Evolutionary conservation across 2,797 vertebrate genomes (phyloP), one percentile per base, ranked within the genome.

Genomic region (Myripristis jacobus): DNA sequence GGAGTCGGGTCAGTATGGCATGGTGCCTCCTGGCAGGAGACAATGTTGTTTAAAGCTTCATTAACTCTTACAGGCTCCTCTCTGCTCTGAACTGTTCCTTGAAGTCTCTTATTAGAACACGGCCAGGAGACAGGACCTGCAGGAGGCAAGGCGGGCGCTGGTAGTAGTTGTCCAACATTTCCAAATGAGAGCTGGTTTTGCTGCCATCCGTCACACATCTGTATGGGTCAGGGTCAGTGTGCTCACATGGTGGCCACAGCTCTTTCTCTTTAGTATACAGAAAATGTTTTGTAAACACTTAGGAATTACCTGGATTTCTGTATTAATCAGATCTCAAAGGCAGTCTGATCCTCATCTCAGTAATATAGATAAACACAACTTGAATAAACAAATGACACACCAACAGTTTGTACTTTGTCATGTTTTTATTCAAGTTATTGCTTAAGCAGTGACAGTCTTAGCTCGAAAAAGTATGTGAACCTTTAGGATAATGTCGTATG

Each of bases 1-100:
- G 79, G 75, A 66, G 65, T 78, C 12, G 5, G 77, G 82, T 83
- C 74, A 78, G 71, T 60, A 43, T 75, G 65, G 62, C 80, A 60
- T 16, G 24, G 77, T 59, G 80, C 70, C 86, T 87, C 77, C 70
- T 79, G 80, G 81, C 75, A 72, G 78, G 82, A 89, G 84, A 84
- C 61, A 38, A 55, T 70, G 78, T 84, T 84, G 75, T 92, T 91
- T 89, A 56, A 87, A 78, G 90, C 86, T 62, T 89, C 77, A 89
- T 92, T 91, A 88, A 88, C 86, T 79, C 59, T 86, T 88, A 82
- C 54, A 44, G 74, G 57, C 13, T 72, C 56, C 66, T 87, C 67
- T 79, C 3, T 3, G 70, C 77, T 86, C 86, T 80, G 61, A 71
- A 77, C 79, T 74, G 67, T 83, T 75, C 80, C 69, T 83, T 86